Percentiles rank a stretch among this genome's conserved stretches.
phyloP scores from a whole-genome alignment of 2,797 vertebrate genomes.

The Melanotaenia parkinsoni region DNA sequence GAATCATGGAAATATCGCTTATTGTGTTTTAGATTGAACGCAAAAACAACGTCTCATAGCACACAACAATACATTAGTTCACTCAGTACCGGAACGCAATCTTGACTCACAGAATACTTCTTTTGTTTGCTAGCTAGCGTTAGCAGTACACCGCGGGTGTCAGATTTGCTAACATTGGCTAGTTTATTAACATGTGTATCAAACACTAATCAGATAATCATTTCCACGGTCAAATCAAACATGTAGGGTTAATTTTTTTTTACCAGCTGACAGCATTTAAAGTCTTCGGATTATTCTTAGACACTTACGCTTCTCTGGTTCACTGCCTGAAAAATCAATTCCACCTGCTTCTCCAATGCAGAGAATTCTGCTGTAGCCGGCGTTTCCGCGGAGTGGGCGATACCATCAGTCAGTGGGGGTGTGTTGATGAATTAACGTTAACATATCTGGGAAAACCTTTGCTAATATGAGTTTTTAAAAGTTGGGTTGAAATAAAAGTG shows the following conservation, averaged over 20 bases:
- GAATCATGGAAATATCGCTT: background rate
- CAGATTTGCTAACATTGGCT: slow-evolving; percentile 38
- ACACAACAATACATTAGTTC: accelerated
- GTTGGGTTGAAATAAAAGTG: accelerated
- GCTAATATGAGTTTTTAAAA: background rate
- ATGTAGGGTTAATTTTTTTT: accelerated
- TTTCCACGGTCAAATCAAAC: too few relatives aligned
- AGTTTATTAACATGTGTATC: slow-evolving; percentile 8
- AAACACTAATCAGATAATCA: background rate
- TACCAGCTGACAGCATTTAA: accelerated
- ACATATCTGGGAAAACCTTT: accelerated
- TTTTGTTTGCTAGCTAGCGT: slow-evolving; percentile 57
- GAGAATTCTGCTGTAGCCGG: slow-evolving; percentile 29
- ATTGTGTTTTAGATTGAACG: background rate
- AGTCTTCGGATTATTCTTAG: background rate
- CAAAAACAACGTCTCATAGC: accelerated
- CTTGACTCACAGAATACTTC: background rate
- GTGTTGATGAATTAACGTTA: accelerated
- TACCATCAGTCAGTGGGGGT: slow-evolving; percentile 40
- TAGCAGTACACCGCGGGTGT: slow-evolving; percentile 19
- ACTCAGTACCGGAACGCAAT: too few relatives aligned
- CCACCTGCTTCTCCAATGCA: slow-evolving; percentile 43
- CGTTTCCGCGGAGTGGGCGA: slow-evolving; percentile 57
- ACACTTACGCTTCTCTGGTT: slow-evolving; percentile 33
- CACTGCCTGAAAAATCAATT: slow-evolving; percentile 14